Percentiles rank a stretch among this genome's conserved stretches.
phyloP scores from a whole-genome alignment of 2,797 vertebrate genomes.

The Microctenopoma stevenorrisi region DNA sequence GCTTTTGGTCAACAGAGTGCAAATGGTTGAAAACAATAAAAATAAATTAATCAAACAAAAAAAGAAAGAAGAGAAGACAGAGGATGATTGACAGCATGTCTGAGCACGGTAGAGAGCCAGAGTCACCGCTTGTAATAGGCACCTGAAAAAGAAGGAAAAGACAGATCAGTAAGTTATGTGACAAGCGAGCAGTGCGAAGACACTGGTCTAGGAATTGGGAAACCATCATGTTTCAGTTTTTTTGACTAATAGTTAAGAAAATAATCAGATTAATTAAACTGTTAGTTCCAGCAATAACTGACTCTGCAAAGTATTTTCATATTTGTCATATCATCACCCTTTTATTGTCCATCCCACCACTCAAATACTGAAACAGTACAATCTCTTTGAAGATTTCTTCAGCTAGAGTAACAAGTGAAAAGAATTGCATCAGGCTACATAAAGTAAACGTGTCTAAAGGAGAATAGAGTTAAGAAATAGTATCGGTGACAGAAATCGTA shows the following conservation, averaged over 20 bases:
- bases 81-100: constrained; percentile 55
- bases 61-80: constrained; percentile 46
- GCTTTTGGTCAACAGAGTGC: constrained; percentile 63
- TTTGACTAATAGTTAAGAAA: too few relatives aligned
- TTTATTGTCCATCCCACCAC: too few relatives aligned
- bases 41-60: constrained; percentile 6
- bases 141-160: constrained; percentile 81
- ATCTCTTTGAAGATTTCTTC: too few relatives aligned
- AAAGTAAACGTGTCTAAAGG: neutral
- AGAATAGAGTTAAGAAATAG: neutral
- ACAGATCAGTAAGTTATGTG: constrained; percentile 33
- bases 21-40: constrained; percentile 47
- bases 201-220: too few relatives aligned
- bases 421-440: neutral
- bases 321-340: too few relatives aligned
- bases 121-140: constrained; percentile 92
- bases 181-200: too few relatives aligned
- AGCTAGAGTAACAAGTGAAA: neutral
- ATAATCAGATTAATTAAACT: too few relatives aligned
- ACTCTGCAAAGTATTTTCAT: too few relatives aligned
- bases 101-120: constrained; percentile 53
- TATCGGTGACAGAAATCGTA: neutral
- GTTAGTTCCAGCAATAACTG: too few relatives aligned
- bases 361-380: too few relatives aligned
- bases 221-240: too few relatives aligned